A percentile compares a stretch with the other conserved stretches of the same genome.
These are phyloP conservation scores for Chesias legatella DNA, from an alignment of 2,888 invertebrate genomes.

Conservation along the genomic window DNA sequence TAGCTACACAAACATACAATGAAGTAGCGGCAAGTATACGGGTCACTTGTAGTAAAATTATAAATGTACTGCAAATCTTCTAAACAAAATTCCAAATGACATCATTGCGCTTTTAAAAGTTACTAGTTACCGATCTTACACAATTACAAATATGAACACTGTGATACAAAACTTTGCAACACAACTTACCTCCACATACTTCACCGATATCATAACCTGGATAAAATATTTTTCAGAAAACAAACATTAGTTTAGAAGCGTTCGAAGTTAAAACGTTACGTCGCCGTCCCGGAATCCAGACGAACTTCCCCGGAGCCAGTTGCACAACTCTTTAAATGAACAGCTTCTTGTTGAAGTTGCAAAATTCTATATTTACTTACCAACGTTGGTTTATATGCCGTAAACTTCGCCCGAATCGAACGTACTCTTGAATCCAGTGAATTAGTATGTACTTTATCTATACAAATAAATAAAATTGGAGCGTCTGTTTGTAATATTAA, in stretches of 20 bases:
- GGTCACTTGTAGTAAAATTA: no score
- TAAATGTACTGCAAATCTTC: no score
- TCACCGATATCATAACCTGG: conserved; percentile 3
- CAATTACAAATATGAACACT: background rate
- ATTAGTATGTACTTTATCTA: no score
- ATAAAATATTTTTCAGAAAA: conserved; percentile 33
- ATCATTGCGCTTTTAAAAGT: no score
- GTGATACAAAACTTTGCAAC: conserved; percentile 7
- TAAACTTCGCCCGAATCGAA: conserved; percentile 16
- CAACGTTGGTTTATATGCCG: conserved; percentile 35
- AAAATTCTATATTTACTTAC: conserved; percentile 48
- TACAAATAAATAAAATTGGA: no score
- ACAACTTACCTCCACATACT: conserved; percentile 8
- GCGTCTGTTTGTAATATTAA: no score
- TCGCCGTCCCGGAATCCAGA: conserved; percentile 34
- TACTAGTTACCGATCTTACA: background rate
- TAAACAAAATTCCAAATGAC: no score
- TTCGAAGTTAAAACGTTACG: conserved; percentile 44
- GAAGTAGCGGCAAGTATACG: no score
- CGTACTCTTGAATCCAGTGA: conserved; percentile 6
- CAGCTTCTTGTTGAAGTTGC: conserved; percentile 47
- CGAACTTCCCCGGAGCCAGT: conserved; percentile 45
- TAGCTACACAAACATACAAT: no score
- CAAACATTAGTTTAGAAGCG: conserved; percentile 36
- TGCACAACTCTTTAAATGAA: conserved; percentile 57